Evolutionary conservation across 1,140 invertebrate genomes (phyloP), one percentile per base, ranked within the genome.

Genomic region (Euwallacea fornicatus): DNA sequence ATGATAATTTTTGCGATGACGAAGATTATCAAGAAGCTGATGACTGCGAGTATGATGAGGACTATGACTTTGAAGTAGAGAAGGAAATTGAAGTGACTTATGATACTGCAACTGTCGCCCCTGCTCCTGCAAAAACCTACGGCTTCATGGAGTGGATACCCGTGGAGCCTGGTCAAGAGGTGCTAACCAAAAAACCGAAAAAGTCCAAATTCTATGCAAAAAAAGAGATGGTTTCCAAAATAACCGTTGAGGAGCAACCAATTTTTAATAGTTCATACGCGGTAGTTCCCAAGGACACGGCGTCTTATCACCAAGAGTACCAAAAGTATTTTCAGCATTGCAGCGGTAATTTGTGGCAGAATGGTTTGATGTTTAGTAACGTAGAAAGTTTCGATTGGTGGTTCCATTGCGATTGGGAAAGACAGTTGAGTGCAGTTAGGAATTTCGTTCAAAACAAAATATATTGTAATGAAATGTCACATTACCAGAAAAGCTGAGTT

Each of bases 371-470:
- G 7, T 80, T 81, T 62, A 73, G 77, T 42, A 76, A 53, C 64
- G 71, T 75, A 7, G 43, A 50, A 43, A 59, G 63, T 59, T 81
- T 80, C 72, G 72, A 80, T 50, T n/a, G 68, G 7, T 77, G 73
- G 72, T 80, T 76, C 58, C 75, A 60, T 59, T 62, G 73, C 21
- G 46, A 78, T 15, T 81, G 80, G 79, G 78, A 80, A 67, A 42
- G 33, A 13, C 71, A 79, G 56, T 42, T 81, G 6, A 41, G 58
- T 21, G 46, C 65, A 11, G 70, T 80, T 15, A 76, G 78, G 61
- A 75, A 79, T 53, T 81, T 75, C 74, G 70, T 81, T 7, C 76
- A 78, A 56, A 79, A 78, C 65, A 79, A 79, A 69, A 77, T 81
- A 73, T 81, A 80, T 69, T 15, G 80, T 4, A 63, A 76, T 42